phyloP scores from a whole-genome alignment of 53 echinoderm and acorn worm genomes.

The Astropecten irregularis region DNA sequence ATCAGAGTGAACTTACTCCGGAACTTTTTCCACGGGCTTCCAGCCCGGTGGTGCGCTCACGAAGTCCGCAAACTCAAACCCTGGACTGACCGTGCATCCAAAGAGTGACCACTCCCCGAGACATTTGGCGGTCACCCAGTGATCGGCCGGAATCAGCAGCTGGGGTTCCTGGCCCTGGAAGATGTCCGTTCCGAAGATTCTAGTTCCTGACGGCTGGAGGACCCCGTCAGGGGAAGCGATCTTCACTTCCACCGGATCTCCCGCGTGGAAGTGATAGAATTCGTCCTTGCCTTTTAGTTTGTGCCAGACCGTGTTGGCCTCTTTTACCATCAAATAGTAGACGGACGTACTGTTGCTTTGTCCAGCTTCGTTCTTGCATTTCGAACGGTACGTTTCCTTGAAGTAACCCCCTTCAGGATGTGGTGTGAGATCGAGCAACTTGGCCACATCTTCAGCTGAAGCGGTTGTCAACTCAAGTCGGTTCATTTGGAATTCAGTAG shows the following conservation, averaged over 20 bases:
- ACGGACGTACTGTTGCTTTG: conserved; percentile 16
- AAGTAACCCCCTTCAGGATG: conserved; percentile 38
- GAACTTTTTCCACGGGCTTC: conserved; percentile 1
- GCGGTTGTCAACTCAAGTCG: too few species aligned
- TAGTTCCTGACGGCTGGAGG: not conserved
- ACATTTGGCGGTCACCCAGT: conserved; percentile 37
- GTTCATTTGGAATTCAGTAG: too few species aligned
- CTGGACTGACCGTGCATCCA: conserved; percentile 51
- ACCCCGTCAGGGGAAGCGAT: conserved; percentile 33
- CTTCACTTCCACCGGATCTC: conserved; percentile 24
- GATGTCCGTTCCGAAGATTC: conserved; percentile 29
- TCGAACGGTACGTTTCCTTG: conserved; percentile 31
- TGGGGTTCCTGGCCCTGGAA: conserved; percentile 19
- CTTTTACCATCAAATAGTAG: conserved; percentile 27
- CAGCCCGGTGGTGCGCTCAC: conserved; percentile 1
- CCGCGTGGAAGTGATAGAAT: conserved; percentile 50
- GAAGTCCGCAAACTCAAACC: conserved; percentile 26
- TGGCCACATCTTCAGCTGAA: conserved; percentile 22
- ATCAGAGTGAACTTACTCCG: too few species aligned
- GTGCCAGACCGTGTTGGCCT: conserved; percentile 19
- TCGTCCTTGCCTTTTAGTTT: conserved; percentile 13
- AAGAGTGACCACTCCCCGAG: conserved; percentile 52
- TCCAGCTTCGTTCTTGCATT: not conserved
- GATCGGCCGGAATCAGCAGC: conserved; percentile 11
- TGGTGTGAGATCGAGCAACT: not conserved